Conservation (phyloP, 2,888 invertebrate genomes). For the Mellilla xanthometata region DNA sequence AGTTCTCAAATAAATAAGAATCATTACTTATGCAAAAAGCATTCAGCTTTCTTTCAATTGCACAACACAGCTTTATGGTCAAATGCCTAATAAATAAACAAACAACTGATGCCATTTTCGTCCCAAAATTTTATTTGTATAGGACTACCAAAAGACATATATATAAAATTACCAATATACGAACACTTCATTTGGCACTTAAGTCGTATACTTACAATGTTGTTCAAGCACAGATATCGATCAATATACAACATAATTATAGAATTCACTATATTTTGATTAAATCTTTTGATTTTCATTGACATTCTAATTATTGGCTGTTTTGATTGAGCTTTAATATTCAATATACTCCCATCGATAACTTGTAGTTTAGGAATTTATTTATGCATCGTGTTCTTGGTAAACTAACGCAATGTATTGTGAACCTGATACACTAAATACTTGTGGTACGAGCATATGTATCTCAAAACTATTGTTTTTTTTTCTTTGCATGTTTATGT, state of each 20-base stretch:
- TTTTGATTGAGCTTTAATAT: constrained; percentile 43
- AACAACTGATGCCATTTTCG: not conserved
- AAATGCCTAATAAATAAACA: not conserved
- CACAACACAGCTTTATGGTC: too few species aligned
- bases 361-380: constrained; percentile 60
- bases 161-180: too few species aligned
- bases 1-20: too few species aligned
- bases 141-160: too few species aligned
- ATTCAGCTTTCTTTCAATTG: too few species aligned
- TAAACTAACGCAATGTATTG: constrained; percentile 34
- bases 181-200: too few species aligned
- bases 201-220: not conserved
- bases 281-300: constrained; percentile 16
- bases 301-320: constrained; percentile 18
- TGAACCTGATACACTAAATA: not conserved
- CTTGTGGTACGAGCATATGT: too few species aligned
- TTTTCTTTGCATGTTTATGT: too few species aligned
- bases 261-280: constrained; percentile 4
- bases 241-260: not conserved
- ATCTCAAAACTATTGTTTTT: too few species aligned
- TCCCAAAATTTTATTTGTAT: not conserved
- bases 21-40: too few species aligned
- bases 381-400: constrained; percentile 63
- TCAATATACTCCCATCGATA: constrained; percentile 51
- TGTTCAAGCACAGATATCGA: not conserved